Evolutionary conservation across 2,888 invertebrate species (phyloP).

Genomic region (Platycheirus albimanus): DNA sequence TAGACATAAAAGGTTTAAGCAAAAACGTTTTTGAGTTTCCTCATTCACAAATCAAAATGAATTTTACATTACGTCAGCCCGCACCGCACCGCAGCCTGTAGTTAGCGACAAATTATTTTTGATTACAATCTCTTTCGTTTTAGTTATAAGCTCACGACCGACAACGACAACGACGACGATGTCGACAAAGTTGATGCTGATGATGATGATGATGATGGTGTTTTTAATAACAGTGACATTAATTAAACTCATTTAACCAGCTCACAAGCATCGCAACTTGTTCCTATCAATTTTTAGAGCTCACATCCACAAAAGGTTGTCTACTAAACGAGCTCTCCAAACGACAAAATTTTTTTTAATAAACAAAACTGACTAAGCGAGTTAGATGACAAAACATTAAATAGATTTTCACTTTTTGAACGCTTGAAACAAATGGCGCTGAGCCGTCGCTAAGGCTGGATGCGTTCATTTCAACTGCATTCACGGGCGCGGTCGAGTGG

Average conservation of each 20-base stretch:
- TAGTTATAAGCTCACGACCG: not conserved
- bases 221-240: slow-evolving; percentile 57
- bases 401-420: slow-evolving; percentile 45
- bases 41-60: slow-evolving; percentile 54
- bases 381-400: slow-evolving; percentile 1
- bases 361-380: slow-evolving; percentile 3
- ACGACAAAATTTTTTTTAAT: slow-evolving; percentile 7
- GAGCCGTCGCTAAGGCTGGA: not conserved
- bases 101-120: slow-evolving; percentile 50
- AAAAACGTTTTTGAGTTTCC: slow-evolving; percentile 27
- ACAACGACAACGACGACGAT: not conserved
- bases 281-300: not conserved
- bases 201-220: slow-evolving; percentile 37
- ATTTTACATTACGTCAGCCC: slow-evolving; percentile 38
- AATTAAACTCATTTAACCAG: slow-evolving; percentile 62
- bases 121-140: slow-evolving; percentile 49
- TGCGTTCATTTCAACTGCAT: not conserved
- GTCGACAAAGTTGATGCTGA: slow-evolving; percentile 30
- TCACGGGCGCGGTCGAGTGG: not conserved
- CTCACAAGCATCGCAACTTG: slow-evolving; percentile 17
- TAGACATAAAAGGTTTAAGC: slow-evolving; percentile 1
- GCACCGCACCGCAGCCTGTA: not conserved
- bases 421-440: not conserved
- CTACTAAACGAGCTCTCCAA: not conserved
- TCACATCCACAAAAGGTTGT: not conserved